These are phyloP conservation scores for Calyptomena viridis DNA, from an alignment of 2,113 vertebrate genomes.

Conservation along the genomic window DNA sequence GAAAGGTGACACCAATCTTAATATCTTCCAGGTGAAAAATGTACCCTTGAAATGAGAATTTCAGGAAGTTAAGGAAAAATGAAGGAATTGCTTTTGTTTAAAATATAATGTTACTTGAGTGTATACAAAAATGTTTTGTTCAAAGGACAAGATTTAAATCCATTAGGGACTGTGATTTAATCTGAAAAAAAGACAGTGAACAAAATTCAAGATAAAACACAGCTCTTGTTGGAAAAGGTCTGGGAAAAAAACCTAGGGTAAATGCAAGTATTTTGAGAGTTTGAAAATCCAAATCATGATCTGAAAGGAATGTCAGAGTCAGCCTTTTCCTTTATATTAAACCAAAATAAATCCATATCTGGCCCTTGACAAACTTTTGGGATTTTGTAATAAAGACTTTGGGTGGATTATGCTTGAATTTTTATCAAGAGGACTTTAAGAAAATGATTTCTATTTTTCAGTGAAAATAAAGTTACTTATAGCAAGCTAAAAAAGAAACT, in stretches of 20 bases:
- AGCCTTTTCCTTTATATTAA: not conserved
- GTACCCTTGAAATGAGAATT: constrained; percentile 12
- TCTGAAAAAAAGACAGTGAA: not conserved
- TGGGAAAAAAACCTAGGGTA: not conserved
- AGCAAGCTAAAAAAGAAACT: not conserved
- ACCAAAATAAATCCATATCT: not conserved
- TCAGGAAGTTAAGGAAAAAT: constrained; percentile 54
- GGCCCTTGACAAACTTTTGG: not conserved
- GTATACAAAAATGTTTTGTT: not conserved
- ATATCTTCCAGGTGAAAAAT: constrained; percentile 60
- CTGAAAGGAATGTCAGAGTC: not conserved
- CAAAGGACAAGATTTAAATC: not conserved
- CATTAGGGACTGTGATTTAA: not conserved
- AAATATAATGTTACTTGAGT: constrained; percentile 1
- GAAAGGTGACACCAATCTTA: constrained; percentile 62
- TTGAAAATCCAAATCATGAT: not conserved
- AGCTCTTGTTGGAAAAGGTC: not conserved
- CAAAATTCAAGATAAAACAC: not conserved
- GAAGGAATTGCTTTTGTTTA: constrained; percentile 19
- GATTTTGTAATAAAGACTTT: not conserved
- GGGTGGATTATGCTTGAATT: not conserved
- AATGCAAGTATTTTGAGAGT: not conserved
- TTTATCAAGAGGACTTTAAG: not conserved
- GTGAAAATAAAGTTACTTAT: not conserved
- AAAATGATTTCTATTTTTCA: not conserved